Percentiles rank a stretch among this genome's conserved stretches.
phyloP scores from a whole-genome alignment of 2,113 vertebrate species.

The Dendropsophus ebraccatus region DNA sequence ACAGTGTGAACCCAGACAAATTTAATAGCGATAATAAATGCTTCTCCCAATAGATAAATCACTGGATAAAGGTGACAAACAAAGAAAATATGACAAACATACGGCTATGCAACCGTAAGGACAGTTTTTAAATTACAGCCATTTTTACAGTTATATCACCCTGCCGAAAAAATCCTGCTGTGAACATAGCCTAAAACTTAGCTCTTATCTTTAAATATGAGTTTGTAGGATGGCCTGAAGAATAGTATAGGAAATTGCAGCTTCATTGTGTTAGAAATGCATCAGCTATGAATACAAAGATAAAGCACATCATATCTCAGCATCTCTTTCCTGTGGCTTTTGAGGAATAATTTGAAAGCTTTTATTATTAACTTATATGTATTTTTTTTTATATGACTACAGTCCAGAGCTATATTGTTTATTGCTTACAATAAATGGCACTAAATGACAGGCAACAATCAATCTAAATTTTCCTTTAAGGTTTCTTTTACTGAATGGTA shows the following conservation, averaged over 20 bases:
- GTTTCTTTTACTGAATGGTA: too few relatives aligned
- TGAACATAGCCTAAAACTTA: background rate
- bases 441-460: background rate
- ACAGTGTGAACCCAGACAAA: too few relatives aligned
- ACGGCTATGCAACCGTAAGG: too few relatives aligned
- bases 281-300: background rate
- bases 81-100: too few relatives aligned
- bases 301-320: background rate
- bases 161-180: too few relatives aligned
- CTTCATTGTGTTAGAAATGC: slow-evolving; percentile 23
- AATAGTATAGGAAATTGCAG: background rate
- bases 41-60: too few relatives aligned
- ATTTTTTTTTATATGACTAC: background rate
- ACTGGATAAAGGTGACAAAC: too few relatives aligned
- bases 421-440: background rate
- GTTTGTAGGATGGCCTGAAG: slow-evolving; percentile 7
- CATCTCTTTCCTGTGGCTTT: background rate
- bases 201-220: background rate
- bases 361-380: too few relatives aligned
- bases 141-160: too few relatives aligned
- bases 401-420: background rate
- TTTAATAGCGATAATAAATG: too few relatives aligned
- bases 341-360: background rate
- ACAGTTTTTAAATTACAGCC: too few relatives aligned
- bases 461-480: too few relatives aligned